A percentile compares a stretch with the other conserved stretches of the same genome.
Evolutionary conservation across 2,797 vertebrate genomes (phyloP).

Genomic region (Dallia pectoralis): DNA sequence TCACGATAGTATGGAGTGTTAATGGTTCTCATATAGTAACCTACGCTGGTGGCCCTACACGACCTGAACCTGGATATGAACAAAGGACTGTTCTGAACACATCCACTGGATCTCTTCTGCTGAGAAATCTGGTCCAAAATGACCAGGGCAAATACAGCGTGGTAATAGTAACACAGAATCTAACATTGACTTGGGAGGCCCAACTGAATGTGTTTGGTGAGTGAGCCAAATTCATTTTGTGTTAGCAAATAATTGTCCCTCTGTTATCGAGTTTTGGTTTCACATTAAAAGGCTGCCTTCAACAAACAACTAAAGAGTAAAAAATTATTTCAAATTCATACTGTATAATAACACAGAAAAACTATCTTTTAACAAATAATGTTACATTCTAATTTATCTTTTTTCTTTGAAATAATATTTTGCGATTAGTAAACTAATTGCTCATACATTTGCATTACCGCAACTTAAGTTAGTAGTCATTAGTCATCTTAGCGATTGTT

Average conservation of each 20-base stretch:
- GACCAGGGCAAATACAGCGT: constrained; percentile 48
- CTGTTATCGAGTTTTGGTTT: too few species aligned
- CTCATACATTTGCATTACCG: too few species aligned
- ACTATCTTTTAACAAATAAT: too few species aligned
- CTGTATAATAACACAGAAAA: too few species aligned
- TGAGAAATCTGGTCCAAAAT: constrained; percentile 34
- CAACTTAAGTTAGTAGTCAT: too few species aligned
- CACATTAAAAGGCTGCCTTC: too few species aligned
- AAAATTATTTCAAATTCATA: too few species aligned
- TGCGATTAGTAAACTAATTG: too few species aligned
- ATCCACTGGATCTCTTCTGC: constrained; percentile 53
- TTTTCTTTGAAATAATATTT: too few species aligned
- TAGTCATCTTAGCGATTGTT: too few species aligned
- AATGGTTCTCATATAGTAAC: constrained; percentile 4
- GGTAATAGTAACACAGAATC: fast-evolving
- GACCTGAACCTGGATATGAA: background rate
- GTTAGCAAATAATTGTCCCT: background rate
- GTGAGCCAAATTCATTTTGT: constrained; percentile 10
- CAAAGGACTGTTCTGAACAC: constrained; percentile 43
- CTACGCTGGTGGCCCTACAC: fast-evolving
- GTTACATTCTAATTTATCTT: too few species aligned
- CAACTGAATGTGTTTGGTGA: constrained; percentile 31
- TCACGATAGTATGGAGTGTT: constrained; percentile 7
- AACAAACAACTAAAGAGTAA: too few species aligned
- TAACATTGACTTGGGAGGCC: constrained; percentile 9